Evolutionary conservation across 2,888 invertebrate genomes (phyloP), one percentile per base, ranked within the genome.

Genomic region (Acrobasis suavella): DNA sequence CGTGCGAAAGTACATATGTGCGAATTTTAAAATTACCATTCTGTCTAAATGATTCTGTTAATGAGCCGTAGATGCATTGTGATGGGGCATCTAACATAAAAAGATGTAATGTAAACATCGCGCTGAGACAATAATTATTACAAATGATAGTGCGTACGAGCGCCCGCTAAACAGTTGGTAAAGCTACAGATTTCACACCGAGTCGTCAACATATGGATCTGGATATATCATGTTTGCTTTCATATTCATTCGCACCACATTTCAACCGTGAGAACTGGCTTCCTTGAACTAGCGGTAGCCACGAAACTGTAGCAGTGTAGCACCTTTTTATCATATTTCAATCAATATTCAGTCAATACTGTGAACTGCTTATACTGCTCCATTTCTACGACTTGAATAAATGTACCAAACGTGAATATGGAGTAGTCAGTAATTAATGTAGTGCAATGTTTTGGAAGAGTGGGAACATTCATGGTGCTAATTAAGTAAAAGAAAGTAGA

Each of bases 111-210:
- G 83, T 80, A 87, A 92, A 92, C 83, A 91, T 91, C 86, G 85
- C 91, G 86, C 77, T 76, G 85, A 91, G 90, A 89, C 91, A 91
- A 90, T 91, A 92, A 92, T 91, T 90, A 91, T 90, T 89, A 91
- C 90, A 89, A 90, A 91, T 91, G 91, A 91, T 91, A 89, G 88
- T 85, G 83, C 85, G 89, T 88, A 88, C 83, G 78, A 77, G 69
- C 82, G 82, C 72, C 87, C 81, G 91, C 91, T 92, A 92, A 92
- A 91, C 87, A 91, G 89, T 91, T 83, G 83, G 92, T 89, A 91
- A 91, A 91, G 91, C 87, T 91, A 91, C 86, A 92, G 86, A 90
- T 91, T 92, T 92, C 92, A 91, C 92, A 91, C 92, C 83, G 87
- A 88, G 85, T 82, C 88, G 91, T 83, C 91, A 92, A 91, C 90